Evolutionary conservation across 2,113 vertebrate genomes (phyloP), one percentile per base, ranked within the genome.

Genomic region (Pithys albifrons): DNA sequence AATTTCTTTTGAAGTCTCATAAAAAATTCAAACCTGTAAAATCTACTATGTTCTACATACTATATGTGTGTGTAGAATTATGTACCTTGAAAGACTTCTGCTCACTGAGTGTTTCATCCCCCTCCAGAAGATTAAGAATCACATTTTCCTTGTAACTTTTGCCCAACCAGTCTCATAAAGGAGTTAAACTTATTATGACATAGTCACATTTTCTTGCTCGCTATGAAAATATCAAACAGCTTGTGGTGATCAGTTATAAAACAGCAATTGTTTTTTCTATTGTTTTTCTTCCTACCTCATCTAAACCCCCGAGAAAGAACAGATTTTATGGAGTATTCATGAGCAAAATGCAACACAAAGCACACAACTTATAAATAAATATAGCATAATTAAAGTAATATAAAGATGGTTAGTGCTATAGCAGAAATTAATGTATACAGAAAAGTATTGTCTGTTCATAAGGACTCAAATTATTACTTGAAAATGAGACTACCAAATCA

Each of bases 401-500:
- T 57, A 87, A 24, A 46, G 70, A 81, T 66, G 37, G 51, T 85
- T 85, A 59, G 41, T 66, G 33, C 81, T 81, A 35, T 39, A 65
- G 52, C 35, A 83, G 73, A 62, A 95, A 95, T 85, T 37, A 81
- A 72, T 52, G 65, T 55, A 80, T 76, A 95, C 59, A 29, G 62
- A 65, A 61, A 97, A 96, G 75, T 46, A 73, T 39, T 93, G 59
- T n/a, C 33, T 73, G 64, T 33, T 84, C 72, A 75, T 69, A 88
- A 70, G 35, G n/a, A 59, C 84, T 91, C 86, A 69, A 88, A 96
- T 91, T 80, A 92, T 81, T 70, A 22, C 61, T 37, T 83, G 59
- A 89, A 91, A 95, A 96, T 46, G 57, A 88, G 39, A 74, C 62
- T 62, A 65, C 37, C 80, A 83, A 79, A 83, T 73, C 48, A 61